These are phyloP conservation scores for Drosophila ezoana DNA, from an alignment of 2,888 invertebrate genomes.

Conservation along the genomic window DNA sequence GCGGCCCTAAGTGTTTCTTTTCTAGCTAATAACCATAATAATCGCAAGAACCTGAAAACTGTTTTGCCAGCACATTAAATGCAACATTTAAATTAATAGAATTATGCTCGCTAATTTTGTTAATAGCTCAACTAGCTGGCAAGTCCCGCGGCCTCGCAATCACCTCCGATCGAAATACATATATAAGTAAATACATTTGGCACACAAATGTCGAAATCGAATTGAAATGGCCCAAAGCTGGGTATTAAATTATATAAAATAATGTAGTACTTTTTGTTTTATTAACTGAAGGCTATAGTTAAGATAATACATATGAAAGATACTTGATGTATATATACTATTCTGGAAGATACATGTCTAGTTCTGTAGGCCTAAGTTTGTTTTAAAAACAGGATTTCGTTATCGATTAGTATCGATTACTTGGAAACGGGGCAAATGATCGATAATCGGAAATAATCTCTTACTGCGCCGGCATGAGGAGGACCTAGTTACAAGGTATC, in stretches of 20 bases:
- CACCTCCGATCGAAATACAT: slow-evolving; percentile 4
- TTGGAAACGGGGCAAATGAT: too few species aligned
- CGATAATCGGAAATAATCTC: too few species aligned
- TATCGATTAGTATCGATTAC: too few species aligned
- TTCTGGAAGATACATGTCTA: too few species aligned
- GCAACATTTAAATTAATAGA: slow-evolving; percentile 65
- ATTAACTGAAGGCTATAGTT: slow-evolving; percentile 7
- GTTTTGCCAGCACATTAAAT: slow-evolving; percentile 52
- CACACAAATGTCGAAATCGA: slow-evolving; percentile 26
- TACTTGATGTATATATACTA: too few species aligned
- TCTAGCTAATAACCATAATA: slow-evolving; percentile 37
- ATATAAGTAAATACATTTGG: slow-evolving; percentile 1
- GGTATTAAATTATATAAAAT: slow-evolving; percentile 15
- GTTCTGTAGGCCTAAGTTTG: too few species aligned
- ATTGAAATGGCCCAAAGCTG: slow-evolving; percentile 46
- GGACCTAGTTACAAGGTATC: too few species aligned
- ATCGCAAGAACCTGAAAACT: slow-evolving; percentile 41
- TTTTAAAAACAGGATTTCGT: too few species aligned
- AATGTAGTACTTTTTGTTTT: slow-evolving; percentile 18
- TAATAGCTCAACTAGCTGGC: slow-evolving; percentile 40
- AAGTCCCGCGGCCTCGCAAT: slow-evolving; percentile 14
- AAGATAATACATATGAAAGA: not conserved
- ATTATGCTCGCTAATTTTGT: slow-evolving; percentile 57
- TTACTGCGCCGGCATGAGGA: too few species aligned
- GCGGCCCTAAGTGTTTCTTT: slow-evolving; percentile 19